These are phyloP conservation scores for Nycticryphes semicollaris DNA, from an alignment of 2,113 vertebrate genomes.

Conservation along the genomic window DNA sequence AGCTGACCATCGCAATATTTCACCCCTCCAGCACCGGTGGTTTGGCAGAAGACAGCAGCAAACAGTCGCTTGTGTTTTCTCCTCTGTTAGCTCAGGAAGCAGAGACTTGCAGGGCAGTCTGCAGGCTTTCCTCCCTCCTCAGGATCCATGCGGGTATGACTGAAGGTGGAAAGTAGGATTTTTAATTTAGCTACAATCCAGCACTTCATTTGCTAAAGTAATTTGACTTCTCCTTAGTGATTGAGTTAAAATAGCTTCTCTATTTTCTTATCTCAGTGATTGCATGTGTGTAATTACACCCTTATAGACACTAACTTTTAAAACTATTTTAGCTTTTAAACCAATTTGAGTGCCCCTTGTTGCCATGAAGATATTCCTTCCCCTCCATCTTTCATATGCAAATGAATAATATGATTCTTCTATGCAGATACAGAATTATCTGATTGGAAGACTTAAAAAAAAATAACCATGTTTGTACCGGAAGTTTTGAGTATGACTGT, in stretches of 20 bases:
- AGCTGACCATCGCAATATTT: neutral
- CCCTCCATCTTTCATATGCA: neutral
- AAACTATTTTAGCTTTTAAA: conserved; percentile 53
- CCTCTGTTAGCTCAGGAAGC: neutral
- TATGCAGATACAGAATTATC: neutral
- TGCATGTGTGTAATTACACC: conserved; percentile 55
- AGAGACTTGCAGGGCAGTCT: neutral
- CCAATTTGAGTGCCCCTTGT: conserved; percentile 30
- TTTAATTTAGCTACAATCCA: conserved; percentile 41
- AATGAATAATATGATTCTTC: neutral
- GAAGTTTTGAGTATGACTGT: conserved; percentile 51
- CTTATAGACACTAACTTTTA: conserved; percentile 37
- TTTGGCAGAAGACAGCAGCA: neutral
- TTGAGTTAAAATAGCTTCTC: conserved; percentile 61
- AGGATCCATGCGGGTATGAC: neutral
- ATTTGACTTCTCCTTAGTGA: conserved; percentile 53
- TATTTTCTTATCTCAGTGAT: conserved; percentile 49
- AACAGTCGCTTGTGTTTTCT: neutral
- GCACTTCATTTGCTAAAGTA: conserved; percentile 33
- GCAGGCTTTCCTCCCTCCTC: neutral
- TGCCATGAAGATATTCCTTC: conserved; percentile 49
- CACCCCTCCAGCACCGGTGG: fast-evolving
- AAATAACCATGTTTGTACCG: neutral
- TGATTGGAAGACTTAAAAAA: conserved; percentile 12
- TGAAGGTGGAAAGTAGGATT: neutral